A percentile compares a stretch with the other conserved stretches of the same genome.
These are phyloP conservation scores for Astropecten irregularis DNA, from an alignment of 53 echinoderm and acorn worm species.

Conservation along the genomic window DNA sequence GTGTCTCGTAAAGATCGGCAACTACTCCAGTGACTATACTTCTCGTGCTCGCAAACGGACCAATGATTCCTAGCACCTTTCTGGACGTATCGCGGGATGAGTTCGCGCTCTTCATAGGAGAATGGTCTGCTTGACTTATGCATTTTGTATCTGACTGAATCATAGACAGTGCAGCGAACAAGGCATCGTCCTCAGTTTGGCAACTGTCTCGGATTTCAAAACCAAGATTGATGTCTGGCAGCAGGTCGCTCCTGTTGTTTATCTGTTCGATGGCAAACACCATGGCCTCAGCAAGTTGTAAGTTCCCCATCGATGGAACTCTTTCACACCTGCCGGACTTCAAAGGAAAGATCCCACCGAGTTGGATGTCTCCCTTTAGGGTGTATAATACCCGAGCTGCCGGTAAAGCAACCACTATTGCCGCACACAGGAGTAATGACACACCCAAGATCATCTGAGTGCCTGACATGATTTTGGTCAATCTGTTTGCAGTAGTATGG, in stretches of 20 bases:
- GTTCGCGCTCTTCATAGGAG: background rate
- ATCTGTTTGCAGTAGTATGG: too few relatives aligned
- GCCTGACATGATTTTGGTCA: too few relatives aligned
- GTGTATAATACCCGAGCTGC: constrained; percentile 5
- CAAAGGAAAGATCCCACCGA: constrained; percentile 33
- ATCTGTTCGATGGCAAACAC: constrained; percentile 20
- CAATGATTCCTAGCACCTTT: constrained; percentile 21
- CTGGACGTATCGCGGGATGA: background rate
- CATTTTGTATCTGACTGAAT: background rate
- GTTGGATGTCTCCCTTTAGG: background rate
- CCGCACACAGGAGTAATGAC: too few relatives aligned
- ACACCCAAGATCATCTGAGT: too few relatives aligned
- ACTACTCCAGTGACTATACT: background rate
- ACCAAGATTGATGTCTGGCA: background rate
- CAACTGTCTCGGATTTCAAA: constrained; percentile 36
- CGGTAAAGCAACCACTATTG: too few relatives aligned
- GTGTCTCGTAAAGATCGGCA: constrained; percentile 19
- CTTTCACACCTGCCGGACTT: constrained; percentile 2
- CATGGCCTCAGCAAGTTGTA: constrained; percentile 35
- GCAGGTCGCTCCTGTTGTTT: constrained; percentile 21
- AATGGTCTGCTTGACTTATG: too few relatives aligned
- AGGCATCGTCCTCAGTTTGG: background rate
- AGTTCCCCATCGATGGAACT: constrained; percentile 2
- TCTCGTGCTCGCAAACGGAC: constrained; percentile 5
- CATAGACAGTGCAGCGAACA: constrained; percentile 24